These are phyloP conservation scores for Salpingus planirostris DNA, from an alignment of 2,888 invertebrate genomes.

Conservation along the genomic window DNA sequence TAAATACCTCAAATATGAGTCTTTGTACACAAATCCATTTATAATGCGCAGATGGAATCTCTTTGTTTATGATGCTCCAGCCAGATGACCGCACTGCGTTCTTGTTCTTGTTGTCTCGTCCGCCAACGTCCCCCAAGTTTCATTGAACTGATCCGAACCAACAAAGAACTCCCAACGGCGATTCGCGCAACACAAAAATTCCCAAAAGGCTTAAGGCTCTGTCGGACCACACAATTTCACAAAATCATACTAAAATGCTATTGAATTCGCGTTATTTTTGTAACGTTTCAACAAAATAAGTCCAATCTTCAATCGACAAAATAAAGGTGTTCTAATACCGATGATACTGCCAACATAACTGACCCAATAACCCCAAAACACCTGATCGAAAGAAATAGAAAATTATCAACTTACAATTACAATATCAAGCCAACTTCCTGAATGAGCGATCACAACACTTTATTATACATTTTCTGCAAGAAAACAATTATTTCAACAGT, in stretches of 20 bases:
- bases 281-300: constrained; percentile 10
- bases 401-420: too few relatives aligned
- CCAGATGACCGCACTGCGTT: background rate
- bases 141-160: background rate
- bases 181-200: constrained; percentile 1
- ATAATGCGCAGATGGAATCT: background rate
- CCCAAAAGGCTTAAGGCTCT: constrained; percentile 1
- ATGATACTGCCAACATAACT: constrained; percentile 2
- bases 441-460: too few relatives aligned
- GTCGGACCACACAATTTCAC: constrained; percentile 5
- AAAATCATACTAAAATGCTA: constrained; percentile 9
- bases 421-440: too few relatives aligned
- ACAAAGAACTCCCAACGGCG: background rate
- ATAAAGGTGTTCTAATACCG: constrained; percentile 10
- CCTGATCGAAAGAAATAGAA: too few relatives aligned
- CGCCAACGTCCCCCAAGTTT: background rate
- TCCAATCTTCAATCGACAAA: constrained; percentile 8
- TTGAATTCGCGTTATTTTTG: constrained; percentile 6
- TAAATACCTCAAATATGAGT: background rate
- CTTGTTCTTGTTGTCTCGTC: too few relatives aligned
- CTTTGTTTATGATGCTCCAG: background rate
- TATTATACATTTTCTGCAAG: too few relatives aligned
- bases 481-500: too few relatives aligned
- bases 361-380: background rate
- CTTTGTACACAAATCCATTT: background rate